These are phyloP conservation scores for Agrilus cyanescens DNA, from an alignment of 2,888 invertebrate genomes.

Conservation along the genomic window DNA sequence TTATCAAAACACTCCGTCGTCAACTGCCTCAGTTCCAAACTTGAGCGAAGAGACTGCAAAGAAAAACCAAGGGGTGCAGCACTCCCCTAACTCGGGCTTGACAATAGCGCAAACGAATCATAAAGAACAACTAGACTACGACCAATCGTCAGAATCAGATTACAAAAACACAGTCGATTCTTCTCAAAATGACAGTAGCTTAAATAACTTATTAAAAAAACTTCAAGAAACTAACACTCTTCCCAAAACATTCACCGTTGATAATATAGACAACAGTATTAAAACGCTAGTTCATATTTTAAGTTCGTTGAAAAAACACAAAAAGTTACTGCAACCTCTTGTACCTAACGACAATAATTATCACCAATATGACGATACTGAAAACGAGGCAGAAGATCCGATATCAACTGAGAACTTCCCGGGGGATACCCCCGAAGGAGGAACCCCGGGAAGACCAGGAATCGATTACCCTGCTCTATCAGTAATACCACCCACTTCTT, in stretches of 20 bases:
- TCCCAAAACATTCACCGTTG: conserved; percentile 62
- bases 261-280: conserved; percentile 69
- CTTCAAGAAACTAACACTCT: conserved; percentile 63
- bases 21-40: no score
- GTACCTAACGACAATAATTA: conserved; percentile 31
- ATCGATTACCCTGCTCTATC: conserved; percentile 71
- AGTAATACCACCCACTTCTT: conserved; percentile 62
- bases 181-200: conserved; percentile 24
- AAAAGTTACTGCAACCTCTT: conserved; percentile 29
- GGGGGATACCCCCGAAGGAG: conserved; percentile 43
- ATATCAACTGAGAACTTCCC: conserved; percentile 26
- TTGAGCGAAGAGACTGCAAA: no score
- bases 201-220: conserved; percentile 54
- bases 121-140: conserved; percentile 3
- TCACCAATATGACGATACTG: conserved; percentile 15
- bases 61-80: no score
- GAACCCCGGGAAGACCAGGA: conserved; percentile 57
- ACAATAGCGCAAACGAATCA: neutral
- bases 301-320: conserved; percentile 49
- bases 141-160: conserved; percentile 7
- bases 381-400: conserved; percentile 28
- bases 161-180: conserved; percentile 7
- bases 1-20: no score
- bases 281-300: conserved; percentile 64
- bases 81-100: no score